phyloP scores from a whole-genome alignment of 2,113 vertebrate genomes.

The Noctilio leporinus region DNA sequence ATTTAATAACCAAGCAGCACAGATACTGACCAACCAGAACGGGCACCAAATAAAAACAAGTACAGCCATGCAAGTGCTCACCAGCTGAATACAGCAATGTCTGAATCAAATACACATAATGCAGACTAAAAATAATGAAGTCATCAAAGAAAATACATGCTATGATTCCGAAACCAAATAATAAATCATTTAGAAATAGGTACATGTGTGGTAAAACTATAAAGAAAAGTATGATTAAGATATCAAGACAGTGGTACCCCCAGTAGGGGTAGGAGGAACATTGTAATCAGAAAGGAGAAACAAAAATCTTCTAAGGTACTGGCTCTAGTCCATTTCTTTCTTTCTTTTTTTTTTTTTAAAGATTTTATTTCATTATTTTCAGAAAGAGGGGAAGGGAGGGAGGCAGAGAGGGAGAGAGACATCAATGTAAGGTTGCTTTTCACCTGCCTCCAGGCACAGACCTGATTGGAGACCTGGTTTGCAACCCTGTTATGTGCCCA shows the following conservation, averaged over 20 bases:
- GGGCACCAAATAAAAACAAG: neutral
- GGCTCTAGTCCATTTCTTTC: neutral
- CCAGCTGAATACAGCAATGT: neutral
- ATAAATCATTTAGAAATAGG: neutral
- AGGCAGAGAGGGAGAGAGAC: too few relatives aligned
- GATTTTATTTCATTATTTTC: too few relatives aligned
- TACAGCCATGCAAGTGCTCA: neutral
- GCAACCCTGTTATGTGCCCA: too few relatives aligned
- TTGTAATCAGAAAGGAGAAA: neutral
- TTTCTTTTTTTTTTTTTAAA: too few relatives aligned
- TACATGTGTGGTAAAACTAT: neutral
- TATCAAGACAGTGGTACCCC: neutral
- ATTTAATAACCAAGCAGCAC: neutral
- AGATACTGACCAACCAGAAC: neutral
- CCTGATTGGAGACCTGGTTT: too few relatives aligned
- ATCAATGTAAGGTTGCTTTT: too few relatives aligned
- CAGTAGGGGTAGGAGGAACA: neutral
- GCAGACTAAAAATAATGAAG: neutral
- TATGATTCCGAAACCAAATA: constrained; percentile 13
- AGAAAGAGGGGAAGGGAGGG: too few relatives aligned
- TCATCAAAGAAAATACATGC: neutral
- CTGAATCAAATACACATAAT: neutral
- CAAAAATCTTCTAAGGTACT: neutral
- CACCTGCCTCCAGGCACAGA: too few relatives aligned
- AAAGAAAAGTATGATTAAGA: neutral